Conservation (phyloP, 2,888 invertebrate species). For the Argyresthia albistria region DNA sequence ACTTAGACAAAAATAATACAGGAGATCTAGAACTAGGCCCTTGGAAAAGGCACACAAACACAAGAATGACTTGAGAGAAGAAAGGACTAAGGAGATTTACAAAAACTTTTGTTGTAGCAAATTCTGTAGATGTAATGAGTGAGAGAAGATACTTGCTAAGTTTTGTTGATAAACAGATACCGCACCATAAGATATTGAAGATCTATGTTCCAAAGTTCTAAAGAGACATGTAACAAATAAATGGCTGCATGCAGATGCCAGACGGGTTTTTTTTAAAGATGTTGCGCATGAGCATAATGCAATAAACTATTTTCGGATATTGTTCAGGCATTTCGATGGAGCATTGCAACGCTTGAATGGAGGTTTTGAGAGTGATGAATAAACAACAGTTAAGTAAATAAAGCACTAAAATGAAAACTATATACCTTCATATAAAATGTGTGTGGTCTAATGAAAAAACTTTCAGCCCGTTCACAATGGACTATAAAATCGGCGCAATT, state of each 20-base stretch:
- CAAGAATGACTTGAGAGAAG: no score
- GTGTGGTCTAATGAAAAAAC: conserved; percentile 20
- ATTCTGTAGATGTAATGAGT: no score
- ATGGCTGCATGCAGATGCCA: background rate
- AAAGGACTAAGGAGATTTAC: no score
- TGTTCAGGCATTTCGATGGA: no score
- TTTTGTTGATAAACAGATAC: conserved; percentile 1
- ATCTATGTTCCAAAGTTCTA: no score
- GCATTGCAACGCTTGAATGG: no score
- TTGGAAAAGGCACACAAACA: no score
- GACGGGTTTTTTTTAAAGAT: conserved; percentile 7
- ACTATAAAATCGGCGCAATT: conserved; percentile 29
- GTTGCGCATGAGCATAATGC: conserved; percentile 6
- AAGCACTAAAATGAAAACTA: background rate
- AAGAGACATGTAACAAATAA: background rate
- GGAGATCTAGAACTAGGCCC: no score
- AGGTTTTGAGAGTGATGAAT: background rate
- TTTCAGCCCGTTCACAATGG: conserved; percentile 33
- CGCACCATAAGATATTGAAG: no score
- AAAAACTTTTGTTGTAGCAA: no score
- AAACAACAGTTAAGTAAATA: background rate
- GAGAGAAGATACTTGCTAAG: no score
- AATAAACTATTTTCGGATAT: conserved; percentile 7
- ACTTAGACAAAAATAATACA: no score
- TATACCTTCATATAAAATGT: conserved; percentile 7